Base-by-base conservation (phyloP, 2,797 vertebrate genomes). In the Sphenodon punctatus region DNA sequence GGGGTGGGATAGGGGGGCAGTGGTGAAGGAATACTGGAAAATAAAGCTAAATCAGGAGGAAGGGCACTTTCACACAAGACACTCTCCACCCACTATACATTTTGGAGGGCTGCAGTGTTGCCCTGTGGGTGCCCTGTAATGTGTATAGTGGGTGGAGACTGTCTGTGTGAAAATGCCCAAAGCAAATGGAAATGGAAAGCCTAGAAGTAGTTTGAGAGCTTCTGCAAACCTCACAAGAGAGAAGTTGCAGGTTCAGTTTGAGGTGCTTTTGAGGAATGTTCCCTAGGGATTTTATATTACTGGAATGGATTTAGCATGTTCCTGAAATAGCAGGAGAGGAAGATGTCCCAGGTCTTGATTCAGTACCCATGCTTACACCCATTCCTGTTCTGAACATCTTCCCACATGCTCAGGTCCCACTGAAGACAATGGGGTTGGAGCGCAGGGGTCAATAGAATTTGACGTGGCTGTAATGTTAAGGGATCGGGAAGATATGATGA, bases 281-380 rank as follows among this genome's bases (percentile, higher is more conserved):
- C 58, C 64, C 10, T 53, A 79, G 27, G 56, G 58, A 45, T 32
- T 19, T 49, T 67, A 43, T 39, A 42, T 0, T 1, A 56, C 56
- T 58, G 8, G 68, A 13, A 3, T n/a, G 75, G 86, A 32, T 78
- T 53, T 32, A 67, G 72, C 76, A 64, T 16, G 1, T 53, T 73
- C 74, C 85, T 27, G 1, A 48, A 16, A 45, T 0, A 16, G 1
- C 3, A 0, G 1, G 4, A 25, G 49, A 53, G 39, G 39, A 36
- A 67, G 71, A 30, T 0, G 1, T 45, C 16, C 3, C 55, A 1
- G 53, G 51, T 23, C 39, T 68, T 14, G 0, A 6, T 49, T 10
- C 71, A 15, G 67, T 68, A 38, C 5, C 68, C 12, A 22, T 22
- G n/a, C n/a, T 59, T 59, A 38, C 61, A 16, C 32, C 48, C 13